These are phyloP conservation scores for Benitochromis conjunctus DNA, from an alignment of 2,113 vertebrate genomes.

Conservation along the genomic window DNA sequence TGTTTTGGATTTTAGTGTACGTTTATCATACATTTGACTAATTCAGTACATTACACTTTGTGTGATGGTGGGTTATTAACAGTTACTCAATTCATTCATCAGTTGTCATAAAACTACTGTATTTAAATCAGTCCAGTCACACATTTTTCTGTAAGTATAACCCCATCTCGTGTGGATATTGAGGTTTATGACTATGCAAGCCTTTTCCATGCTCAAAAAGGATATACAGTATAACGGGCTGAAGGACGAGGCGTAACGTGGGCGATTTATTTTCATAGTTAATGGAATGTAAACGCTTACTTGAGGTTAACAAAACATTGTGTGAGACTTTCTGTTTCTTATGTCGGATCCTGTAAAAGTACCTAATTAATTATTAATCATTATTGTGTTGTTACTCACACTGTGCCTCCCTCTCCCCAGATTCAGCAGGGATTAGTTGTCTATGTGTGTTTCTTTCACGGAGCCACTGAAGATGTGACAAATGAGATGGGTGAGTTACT, in stretches of 20 bases:
- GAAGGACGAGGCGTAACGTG: neutral
- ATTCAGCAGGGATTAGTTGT: slow-evolving; percentile 82
- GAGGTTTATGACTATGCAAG: neutral
- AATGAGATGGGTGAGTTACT: slow-evolving; percentile 80
- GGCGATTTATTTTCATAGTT: accelerated
- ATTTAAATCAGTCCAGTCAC: neutral
- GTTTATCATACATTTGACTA: neutral
- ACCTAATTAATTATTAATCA: neutral
- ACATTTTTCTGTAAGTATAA: neutral
- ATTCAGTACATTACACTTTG: neutral
- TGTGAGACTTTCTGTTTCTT: neutral
- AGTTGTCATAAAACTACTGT: neutral
- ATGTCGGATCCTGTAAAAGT: neutral
- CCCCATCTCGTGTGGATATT: accelerated
- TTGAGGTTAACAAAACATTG: neutral
- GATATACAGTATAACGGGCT: neutral
- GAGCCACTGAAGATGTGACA: slow-evolving; percentile 78
- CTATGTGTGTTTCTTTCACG: slow-evolving; percentile 88
- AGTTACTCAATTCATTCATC: neutral
- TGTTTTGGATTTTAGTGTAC: neutral
- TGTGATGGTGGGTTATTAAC: neutral
- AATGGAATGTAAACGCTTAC: neutral
- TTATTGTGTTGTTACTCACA: neutral
- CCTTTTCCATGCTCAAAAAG: neutral
- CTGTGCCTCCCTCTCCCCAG: slow-evolving; percentile 60